Base-by-base conservation (phyloP, 2,797 vertebrate genomes). In the Selene dorsalis region DNA sequence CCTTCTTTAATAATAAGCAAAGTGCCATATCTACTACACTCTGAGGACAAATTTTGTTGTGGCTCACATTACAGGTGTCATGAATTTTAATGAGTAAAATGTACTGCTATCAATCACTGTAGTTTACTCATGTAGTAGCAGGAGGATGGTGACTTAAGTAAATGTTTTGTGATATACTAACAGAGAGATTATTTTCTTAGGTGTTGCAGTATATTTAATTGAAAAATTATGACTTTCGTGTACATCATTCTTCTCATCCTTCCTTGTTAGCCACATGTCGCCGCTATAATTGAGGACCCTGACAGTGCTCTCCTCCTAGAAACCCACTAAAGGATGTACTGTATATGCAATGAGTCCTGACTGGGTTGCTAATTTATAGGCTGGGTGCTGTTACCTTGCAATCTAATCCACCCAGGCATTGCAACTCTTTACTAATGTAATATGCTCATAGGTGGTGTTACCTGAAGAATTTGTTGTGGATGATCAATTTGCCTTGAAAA, bases 51-150 rank as follows among this genome's bases (percentile, higher is more conserved):
- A 73, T 77, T 83, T 75, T 75, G 61, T 79, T 16, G 18, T 76
- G 16, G 47, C 83, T 88, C 63, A 56, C 22, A 59, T 73, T 92
- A 80, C 84, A 79, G 57, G 58, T 82, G 62, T 85, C 84, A 79
- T 84, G 86, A 91, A 91, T 84, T 83, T 76, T 28, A 78, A 86
- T 75, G 17, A 56, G 64, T 56, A 77, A 86, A 69, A 80, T 73
- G 60, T 84, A 62, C 83, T 74, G 69, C 30, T 77, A 75, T 89
- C 87, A 62, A 43, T 89, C 59, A 83, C 69, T 59, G 39, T 50
- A 70, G 59, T 84, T 87, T 79, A 13, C 71, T 76, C 65, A 26
- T 83, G 73, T 84, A 83, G 70, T 67, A 86, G 53, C 26, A 65
- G 50, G 52, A 69, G 35, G 45, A 69, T 56, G 69, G 67, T 69